These are phyloP conservation scores for Muschampia plurimacula DNA, from an alignment of 2,888 invertebrate species.

Conservation along the genomic window DNA sequence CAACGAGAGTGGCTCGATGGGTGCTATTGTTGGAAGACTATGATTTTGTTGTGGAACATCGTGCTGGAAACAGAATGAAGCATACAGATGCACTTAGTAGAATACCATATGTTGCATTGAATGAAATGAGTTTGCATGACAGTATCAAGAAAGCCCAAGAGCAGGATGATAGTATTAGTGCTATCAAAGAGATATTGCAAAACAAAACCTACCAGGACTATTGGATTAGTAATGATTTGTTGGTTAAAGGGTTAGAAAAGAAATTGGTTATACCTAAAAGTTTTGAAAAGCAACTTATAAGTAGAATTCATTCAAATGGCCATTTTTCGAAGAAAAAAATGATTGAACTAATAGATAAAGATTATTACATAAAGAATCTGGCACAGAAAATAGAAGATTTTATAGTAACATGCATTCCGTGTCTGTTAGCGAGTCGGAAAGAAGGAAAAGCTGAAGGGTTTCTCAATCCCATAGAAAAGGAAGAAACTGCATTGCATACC, in stretches of 20 bases:
- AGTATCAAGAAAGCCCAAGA: not conserved
- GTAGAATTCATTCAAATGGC: conserved; percentile 5
- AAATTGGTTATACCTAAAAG: not conserved
- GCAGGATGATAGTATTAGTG: not conserved
- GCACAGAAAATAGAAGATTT: not conserved
- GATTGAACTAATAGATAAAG: not conserved
- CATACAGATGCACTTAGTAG: conserved; percentile 49
- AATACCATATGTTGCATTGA: not conserved
- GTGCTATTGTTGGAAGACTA: conserved; percentile 47
- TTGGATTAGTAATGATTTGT: not conserved
- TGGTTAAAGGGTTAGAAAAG: not conserved
- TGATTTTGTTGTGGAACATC: conserved; percentile 48
- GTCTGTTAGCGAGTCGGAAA: not conserved
- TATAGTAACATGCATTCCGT: not conserved
- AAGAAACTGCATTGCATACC: not conserved
- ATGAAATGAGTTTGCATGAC: not conserved
- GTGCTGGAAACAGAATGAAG: conserved; percentile 46
- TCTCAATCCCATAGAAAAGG: not conserved
- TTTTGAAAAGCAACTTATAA: conserved; percentile 1
- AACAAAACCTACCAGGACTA: conserved; percentile 1
- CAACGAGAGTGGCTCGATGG: conserved; percentile 49
- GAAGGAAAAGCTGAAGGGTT: not conserved
- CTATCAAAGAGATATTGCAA: conserved; percentile 2
- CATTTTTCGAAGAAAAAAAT: not conserved
- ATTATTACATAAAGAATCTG: not conserved